Evolutionary conservation across 2,797 vertebrate genomes (phyloP).

Genomic region (Poecilia picta): DNA sequence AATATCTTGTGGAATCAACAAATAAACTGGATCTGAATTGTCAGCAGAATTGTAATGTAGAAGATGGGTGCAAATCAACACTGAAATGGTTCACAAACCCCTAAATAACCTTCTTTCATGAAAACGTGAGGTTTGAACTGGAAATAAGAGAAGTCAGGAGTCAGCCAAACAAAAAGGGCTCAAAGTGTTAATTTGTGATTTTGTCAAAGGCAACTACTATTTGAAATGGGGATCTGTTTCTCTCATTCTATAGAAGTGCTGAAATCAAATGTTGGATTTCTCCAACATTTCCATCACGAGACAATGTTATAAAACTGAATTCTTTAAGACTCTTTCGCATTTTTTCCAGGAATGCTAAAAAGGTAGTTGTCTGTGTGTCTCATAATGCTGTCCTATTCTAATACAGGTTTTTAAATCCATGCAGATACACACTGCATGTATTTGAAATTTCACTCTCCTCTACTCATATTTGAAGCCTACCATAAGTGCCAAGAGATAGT

Average conservation of each 20-base stretch:
- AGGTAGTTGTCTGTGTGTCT: background rate
- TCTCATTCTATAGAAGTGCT: background rate
- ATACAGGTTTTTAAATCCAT: background rate
- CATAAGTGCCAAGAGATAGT: conserved; percentile 12
- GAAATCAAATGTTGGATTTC: background rate
- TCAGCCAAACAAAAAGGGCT: background rate
- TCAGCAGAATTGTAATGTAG: background rate
- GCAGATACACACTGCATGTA: background rate
- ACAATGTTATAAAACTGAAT: background rate
- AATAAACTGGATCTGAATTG: background rate
- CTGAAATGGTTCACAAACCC: background rate
- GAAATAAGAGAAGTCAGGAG: background rate
- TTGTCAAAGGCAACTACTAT: background rate
- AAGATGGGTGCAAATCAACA: background rate
- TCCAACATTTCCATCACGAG: background rate
- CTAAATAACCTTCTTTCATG: background rate
- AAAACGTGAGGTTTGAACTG: background rate
- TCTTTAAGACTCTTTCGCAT: background rate
- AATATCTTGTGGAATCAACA: background rate
- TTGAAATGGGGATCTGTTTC: background rate
- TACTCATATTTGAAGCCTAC: conserved; percentile 18
- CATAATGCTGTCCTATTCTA: background rate
- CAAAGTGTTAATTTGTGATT: background rate
- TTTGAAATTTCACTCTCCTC: conserved; percentile 11
- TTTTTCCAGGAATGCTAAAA: background rate